Percentiles rank a stretch among this genome's conserved stretches.
phyloP scores from a whole-genome alignment of 2,797 vertebrate species.

The Esox masquinongy region DNA sequence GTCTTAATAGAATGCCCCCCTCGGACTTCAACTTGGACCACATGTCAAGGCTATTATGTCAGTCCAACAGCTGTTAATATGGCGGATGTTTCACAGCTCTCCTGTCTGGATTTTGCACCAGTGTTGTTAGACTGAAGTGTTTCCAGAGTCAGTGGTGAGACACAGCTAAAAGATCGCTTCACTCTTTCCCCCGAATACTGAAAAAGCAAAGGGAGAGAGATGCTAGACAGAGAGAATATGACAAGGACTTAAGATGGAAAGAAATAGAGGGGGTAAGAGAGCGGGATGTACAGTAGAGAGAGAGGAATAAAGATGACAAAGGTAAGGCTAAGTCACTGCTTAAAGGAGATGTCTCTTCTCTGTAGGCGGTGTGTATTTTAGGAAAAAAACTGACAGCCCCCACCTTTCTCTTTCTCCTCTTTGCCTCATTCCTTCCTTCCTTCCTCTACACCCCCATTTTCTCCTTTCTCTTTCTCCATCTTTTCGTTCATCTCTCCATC shows the following conservation, averaged over 20 bases:
- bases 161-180: too few species aligned
- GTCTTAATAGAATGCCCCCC: conserved; percentile 22
- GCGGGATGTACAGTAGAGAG: too few species aligned
- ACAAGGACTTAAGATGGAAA: not conserved
- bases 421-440: too few species aligned
- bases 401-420: not conserved
- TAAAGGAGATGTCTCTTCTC: not conserved
- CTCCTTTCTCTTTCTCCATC: conserved; percentile 31
- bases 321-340: too few species aligned
- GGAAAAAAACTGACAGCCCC: conserved; percentile 44
- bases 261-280: not conserved
- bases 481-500: conserved; percentile 65
- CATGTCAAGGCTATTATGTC: conserved; percentile 8
- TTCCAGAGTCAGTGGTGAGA: conserved; percentile 9
- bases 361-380: conserved; percentile 10
- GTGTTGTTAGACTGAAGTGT: not conserved
- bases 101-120: not conserved
- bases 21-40: conserved; percentile 16
- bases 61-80: conserved; percentile 7
- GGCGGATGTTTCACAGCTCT: not conserved
- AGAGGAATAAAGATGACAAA: not conserved
- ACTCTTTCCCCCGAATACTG: too few species aligned
- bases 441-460: too few species aligned
- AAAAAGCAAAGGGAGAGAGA: not conserved
- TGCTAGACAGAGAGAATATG: not conserved